A percentile compares a stretch with the other conserved stretches of the same genome.
phyloP scores from a whole-genome alignment of 2,113 vertebrate species.

The Corythoichthys intestinalis region DNA sequence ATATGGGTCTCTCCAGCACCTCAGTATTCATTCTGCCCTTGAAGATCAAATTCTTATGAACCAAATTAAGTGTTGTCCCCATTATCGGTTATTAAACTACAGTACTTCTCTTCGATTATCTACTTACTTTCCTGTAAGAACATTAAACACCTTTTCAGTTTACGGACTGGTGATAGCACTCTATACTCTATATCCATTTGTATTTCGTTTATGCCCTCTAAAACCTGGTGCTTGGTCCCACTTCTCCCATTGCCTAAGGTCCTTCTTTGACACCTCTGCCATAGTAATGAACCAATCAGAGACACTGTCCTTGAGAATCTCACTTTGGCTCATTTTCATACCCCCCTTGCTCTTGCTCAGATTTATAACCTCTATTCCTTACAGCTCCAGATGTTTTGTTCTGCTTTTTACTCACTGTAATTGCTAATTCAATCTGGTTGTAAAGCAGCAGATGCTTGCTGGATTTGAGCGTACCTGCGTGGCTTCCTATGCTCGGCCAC shows the following conservation, averaged over 20 bases:
- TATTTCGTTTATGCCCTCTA: constrained; percentile 54
- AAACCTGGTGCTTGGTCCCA: constrained; percentile 65
- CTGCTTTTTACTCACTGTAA: constrained; percentile 74
- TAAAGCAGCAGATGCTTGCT: constrained; percentile 74
- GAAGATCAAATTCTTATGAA: constrained; percentile 28
- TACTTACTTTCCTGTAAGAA: constrained; percentile 31
- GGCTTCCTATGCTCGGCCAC: constrained; percentile 25
- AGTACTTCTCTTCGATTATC: constrained; percentile 25
- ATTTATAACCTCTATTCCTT: constrained; percentile 72
- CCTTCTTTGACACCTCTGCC: constrained; percentile 66
- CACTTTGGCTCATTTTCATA: constrained; percentile 69
- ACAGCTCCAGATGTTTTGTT: constrained; percentile 76
- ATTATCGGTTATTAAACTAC: constrained; percentile 24
- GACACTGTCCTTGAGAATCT: constrained; percentile 72
- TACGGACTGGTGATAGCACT: constrained; percentile 1
- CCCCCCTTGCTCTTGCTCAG: constrained; percentile 42
- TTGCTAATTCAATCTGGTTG: constrained; percentile 75
- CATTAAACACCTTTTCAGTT: constrained; percentile 16
- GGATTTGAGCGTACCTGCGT: constrained; percentile 62
- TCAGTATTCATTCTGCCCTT: constrained; percentile 5
- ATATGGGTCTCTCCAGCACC: not conserved
- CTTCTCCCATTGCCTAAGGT: constrained; percentile 68
- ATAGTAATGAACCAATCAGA: constrained; percentile 70
- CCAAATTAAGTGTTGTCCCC: constrained; percentile 1
- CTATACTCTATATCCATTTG: constrained; percentile 30